phyloP scores from a whole-genome alignment of 2,888 invertebrate species.

The Petrolisthes manimaculis region DNA sequence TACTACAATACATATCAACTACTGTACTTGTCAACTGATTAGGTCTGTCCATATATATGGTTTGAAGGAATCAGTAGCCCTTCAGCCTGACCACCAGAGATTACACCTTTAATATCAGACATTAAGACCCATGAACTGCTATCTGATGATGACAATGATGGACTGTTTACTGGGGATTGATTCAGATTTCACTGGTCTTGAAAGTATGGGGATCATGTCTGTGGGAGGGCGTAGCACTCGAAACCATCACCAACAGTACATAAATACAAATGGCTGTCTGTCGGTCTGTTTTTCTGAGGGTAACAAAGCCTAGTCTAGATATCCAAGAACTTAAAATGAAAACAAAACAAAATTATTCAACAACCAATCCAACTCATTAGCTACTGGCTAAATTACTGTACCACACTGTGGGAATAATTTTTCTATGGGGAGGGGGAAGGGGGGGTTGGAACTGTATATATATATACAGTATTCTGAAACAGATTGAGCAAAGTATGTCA shows the following conservation, averaged over 20 bases:
- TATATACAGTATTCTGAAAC: conserved; percentile 2
- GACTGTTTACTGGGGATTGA: no score
- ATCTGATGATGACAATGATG: background rate
- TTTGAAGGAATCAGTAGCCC: background rate
- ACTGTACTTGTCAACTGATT: no score
- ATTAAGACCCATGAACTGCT: background rate
- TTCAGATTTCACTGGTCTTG: no score
- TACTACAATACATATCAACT: no score
- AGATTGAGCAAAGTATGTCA: conserved; percentile 38
- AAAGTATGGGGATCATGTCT: background rate
- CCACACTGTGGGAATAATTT: background rate
- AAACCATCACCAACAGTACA: conserved; percentile 5
- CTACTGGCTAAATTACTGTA: conserved; percentile 14
- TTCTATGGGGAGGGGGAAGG: background rate
- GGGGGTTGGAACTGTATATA: background rate
- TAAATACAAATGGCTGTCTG: background rate
- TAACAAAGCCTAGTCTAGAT: background rate
- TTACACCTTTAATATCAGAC: background rate
- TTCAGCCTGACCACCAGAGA: background rate
- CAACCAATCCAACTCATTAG: conserved; percentile 14
- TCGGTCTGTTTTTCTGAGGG: background rate
- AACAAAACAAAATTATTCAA: conserved; percentile 10
- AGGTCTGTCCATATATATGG: no score
- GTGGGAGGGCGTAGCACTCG: no score
- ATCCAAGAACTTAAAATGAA: conserved; percentile 19